Percentiles rank a stretch among this genome's conserved stretches.
phyloP scores from a whole-genome alignment of 2,797 vertebrate species.

The Poecile montanus region DNA sequence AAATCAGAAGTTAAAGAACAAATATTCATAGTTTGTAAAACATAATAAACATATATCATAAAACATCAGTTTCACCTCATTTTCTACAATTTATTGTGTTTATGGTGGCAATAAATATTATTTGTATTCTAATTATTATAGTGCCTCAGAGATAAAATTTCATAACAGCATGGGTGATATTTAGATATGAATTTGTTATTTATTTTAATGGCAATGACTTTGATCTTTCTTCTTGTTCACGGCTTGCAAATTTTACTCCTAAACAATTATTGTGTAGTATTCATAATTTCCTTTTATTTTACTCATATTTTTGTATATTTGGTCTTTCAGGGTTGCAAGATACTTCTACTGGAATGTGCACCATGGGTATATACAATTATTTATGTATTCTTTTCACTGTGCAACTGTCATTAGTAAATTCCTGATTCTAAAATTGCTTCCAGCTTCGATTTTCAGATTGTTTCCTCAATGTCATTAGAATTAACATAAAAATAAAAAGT shows the following conservation, averaged over 20 bases:
- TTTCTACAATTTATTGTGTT: neutral
- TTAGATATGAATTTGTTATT: neutral
- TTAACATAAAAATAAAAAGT: neutral
- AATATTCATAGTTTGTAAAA: neutral
- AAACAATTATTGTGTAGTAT: neutral
- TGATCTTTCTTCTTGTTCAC: neutral
- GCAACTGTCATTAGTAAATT: neutral
- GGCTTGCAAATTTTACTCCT: neutral
- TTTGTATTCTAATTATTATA: neutral
- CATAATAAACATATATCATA: neutral
- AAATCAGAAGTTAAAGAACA: neutral
- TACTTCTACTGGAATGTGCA: neutral
- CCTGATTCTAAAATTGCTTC: neutral
- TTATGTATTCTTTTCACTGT: neutral
- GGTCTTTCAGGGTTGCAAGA: neutral
- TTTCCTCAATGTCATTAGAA: neutral
- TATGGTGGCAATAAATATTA: neutral
- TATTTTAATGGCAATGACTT: neutral
- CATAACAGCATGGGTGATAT: neutral
- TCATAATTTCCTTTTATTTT: neutral
- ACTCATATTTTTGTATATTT: neutral
- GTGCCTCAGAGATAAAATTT: neutral
- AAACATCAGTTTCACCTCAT: neutral
- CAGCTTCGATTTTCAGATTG: neutral
- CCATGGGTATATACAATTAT: neutral